phyloP scores from a whole-genome alignment of 2,797 vertebrate genomes.

The Erethizon dorsatum region DNA sequence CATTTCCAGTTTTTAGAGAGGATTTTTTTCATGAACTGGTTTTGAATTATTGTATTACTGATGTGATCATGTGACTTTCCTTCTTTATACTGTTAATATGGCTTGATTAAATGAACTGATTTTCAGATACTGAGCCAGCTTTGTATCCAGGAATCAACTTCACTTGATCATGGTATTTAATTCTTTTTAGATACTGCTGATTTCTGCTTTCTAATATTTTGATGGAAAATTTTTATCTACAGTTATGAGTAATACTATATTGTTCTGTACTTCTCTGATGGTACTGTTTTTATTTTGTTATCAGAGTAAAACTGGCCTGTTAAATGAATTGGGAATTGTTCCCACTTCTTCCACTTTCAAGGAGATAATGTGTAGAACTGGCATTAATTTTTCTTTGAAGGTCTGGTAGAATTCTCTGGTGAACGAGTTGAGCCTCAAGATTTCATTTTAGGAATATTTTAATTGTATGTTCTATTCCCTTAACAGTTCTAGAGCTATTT shows the following conservation, averaged over 20 bases:
- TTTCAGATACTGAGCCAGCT: neutral
- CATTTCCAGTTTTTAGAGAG: neutral
- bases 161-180: neutral
- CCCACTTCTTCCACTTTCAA: neutral
- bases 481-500: neutral
- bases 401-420: neutral
- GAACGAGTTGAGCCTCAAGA: neutral
- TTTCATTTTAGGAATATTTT: neutral
- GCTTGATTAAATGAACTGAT: neutral
- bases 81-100: neutral
- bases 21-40: neutral
- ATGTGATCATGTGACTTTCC: neutral
- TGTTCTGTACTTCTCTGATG: neutral
- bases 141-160: neutral
- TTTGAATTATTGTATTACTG: neutral
- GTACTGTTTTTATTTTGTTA: neutral
- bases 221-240: neutral
- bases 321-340: neutral
- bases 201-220: slow-evolving; percentile 3
- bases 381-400: neutral
- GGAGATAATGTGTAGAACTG: neutral
- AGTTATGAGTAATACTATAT: neutral
- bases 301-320: neutral
- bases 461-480: neutral
- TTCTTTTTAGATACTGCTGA: neutral